phyloP scores from a whole-genome alignment of 2,888 invertebrate genomes.

The Perizoma flavofasciatum region DNA sequence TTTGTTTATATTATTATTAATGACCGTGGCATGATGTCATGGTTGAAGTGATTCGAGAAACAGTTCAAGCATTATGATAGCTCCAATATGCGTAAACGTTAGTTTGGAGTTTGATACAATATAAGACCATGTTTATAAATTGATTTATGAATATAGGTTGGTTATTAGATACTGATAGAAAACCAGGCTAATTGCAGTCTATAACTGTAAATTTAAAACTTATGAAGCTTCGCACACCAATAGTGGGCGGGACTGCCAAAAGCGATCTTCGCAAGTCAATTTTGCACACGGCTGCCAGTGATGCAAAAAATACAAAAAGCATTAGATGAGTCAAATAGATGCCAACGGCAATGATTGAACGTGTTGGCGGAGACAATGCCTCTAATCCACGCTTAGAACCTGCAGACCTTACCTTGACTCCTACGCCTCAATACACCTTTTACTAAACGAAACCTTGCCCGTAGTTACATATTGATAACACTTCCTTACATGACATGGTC shows the following conservation, averaged over 20 bases:
- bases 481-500: too few relatives aligned
- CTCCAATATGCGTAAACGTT: conserved; percentile 25
- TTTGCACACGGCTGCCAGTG: conserved; percentile 47
- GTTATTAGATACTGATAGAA: conserved; percentile 38
- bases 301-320: conserved; percentile 50
- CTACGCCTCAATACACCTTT: conserved; percentile 74
- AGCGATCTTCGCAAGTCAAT: conserved; percentile 43
- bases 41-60: conserved; percentile 11
- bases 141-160: conserved; percentile 36
- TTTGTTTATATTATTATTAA: conserved; percentile 16
- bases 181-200: conserved; percentile 39
- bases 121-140: conserved; percentile 32
- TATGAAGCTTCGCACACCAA: conserved; percentile 33
- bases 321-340: conserved; percentile 46
- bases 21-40: conserved; percentile 23
- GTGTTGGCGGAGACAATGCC: conserved; percentile 80
- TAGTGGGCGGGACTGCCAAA: conserved; percentile 55
- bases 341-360: conserved; percentile 52
- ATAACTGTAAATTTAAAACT: conserved; percentile 42
- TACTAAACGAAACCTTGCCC: conserved; percentile 68
- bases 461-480: conserved; percentile 43
- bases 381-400: conserved; percentile 69
- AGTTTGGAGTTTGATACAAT: conserved; percentile 28
- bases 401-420: conserved; percentile 83
- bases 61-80: conserved; percentile 24